Evolutionary conservation across 2,797 vertebrate genomes (phyloP).

Genomic region (Galaxias olidus): DNA sequence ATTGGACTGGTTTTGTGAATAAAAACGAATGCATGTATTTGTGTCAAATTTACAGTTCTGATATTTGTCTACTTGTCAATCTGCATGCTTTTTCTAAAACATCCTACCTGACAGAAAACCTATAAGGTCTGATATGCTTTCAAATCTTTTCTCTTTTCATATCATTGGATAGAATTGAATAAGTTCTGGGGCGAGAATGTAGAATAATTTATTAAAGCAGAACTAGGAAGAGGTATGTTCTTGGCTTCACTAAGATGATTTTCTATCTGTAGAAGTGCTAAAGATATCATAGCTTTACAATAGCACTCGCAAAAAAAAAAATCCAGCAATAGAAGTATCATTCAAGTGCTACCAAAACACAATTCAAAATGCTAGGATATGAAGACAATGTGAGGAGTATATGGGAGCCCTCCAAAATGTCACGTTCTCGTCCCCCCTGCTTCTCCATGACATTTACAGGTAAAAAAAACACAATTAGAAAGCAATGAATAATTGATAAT

Average conservation of each 20-base stretch:
- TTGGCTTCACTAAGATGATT: slow-evolving; percentile 52
- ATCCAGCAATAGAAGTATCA: slow-evolving; percentile 43
- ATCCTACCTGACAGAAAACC: slow-evolving; percentile 52
- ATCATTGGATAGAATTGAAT: slow-evolving; percentile 50
- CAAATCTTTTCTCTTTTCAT: slow-evolving; percentile 53
- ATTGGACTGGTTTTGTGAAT: slow-evolving; percentile 99
- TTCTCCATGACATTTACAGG: slow-evolving; percentile 51
- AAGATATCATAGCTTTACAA: slow-evolving; percentile 30
- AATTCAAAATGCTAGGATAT: slow-evolving; percentile 54
- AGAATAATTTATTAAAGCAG: slow-evolving; percentile 53
- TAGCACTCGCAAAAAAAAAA: background rate
- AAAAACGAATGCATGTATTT: slow-evolving; percentile 99
- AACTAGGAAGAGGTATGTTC: slow-evolving; percentile 48
- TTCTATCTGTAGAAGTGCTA: slow-evolving; percentile 37
- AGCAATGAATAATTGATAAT: slow-evolving; percentile 50
- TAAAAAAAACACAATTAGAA: slow-evolving; percentile 59
- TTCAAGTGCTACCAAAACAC: slow-evolving; percentile 59
- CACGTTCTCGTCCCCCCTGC: slow-evolving; percentile 26
- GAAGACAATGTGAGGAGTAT: background rate
- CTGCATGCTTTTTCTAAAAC: slow-evolving; percentile 73
- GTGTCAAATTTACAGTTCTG: slow-evolving; percentile 81
- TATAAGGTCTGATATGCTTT: slow-evolving; percentile 51
- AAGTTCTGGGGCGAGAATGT: slow-evolving; percentile 36
- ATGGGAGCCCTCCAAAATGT: slow-evolving; percentile 55
- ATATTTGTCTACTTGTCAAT: slow-evolving; percentile 74